A percentile compares a stretch with the other conserved stretches of the same genome.
Evolutionary conservation across 1,140 invertebrate genomes (phyloP).

Genomic region (Pteromalus puparum): DNA sequence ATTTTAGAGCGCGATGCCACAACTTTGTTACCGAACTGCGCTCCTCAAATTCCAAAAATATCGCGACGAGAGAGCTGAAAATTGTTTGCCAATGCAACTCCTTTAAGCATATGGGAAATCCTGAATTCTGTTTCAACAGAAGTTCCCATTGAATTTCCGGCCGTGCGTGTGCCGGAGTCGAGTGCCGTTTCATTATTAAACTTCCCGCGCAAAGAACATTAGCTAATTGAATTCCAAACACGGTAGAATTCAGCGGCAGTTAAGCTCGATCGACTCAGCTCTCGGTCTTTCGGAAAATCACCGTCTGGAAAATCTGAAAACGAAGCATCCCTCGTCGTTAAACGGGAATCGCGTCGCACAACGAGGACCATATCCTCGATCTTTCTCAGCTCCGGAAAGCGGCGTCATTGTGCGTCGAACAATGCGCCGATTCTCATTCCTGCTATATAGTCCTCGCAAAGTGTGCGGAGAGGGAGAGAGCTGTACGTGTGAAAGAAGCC

Average conservation of each 20-base stretch:
- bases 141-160: neutral
- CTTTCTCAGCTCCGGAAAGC: neutral
- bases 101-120: neutral
- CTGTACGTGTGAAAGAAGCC: neutral
- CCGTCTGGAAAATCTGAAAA: neutral
- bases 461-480: neutral
- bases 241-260: too few species aligned
- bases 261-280: too few species aligned
- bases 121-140: neutral
- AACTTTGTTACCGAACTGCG: neutral
- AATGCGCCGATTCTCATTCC: slow-evolving; percentile 34
- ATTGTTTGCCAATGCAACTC: neutral
- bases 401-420: slow-evolving; percentile 35
- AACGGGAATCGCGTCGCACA: neutral
- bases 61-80: neutral
- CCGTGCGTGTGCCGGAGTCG: too few species aligned
- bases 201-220: neutral
- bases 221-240: too few species aligned
- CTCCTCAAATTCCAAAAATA: neutral
- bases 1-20: neutral
- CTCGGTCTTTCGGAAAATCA: neutral
- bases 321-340: neutral
- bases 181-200: neutral
- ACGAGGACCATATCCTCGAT: neutral
- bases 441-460: neutral